Evolutionary conservation across 2,113 vertebrate species (phyloP).

Genomic region (Pimephales promelas): DNA sequence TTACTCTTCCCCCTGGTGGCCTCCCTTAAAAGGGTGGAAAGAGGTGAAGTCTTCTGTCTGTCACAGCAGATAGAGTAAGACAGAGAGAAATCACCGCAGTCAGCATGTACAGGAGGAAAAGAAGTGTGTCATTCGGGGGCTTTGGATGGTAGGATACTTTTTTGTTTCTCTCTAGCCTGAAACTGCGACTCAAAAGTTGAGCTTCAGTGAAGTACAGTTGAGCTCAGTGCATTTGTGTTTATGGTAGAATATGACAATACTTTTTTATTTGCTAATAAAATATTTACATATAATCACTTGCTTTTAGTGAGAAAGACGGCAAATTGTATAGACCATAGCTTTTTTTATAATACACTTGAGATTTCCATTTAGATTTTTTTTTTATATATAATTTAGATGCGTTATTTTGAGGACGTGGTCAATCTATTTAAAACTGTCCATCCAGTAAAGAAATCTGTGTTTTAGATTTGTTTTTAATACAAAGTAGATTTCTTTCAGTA

Average conservation of each 20-base stretch:
- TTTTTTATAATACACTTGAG: background rate
- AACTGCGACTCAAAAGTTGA: background rate
- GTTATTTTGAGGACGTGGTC: background rate
- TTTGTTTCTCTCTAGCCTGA: constrained; percentile 34
- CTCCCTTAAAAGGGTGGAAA: constrained; percentile 20
- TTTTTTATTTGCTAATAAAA: background rate
- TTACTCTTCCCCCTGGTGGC: background rate
- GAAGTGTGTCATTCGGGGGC: constrained; percentile 94
- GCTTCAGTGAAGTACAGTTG: constrained; percentile 2
- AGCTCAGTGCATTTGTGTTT: background rate
- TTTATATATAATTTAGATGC: too few species aligned
- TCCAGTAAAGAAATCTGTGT: background rate
- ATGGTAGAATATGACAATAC: background rate
- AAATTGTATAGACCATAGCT: background rate
- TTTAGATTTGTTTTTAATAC: background rate
- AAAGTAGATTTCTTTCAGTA: too few species aligned
- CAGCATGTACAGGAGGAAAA: constrained; percentile 88
- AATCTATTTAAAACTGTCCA: background rate
- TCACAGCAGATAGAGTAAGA: constrained; percentile 41
- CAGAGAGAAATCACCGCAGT: constrained; percentile 51
- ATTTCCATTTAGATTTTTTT: background rate
- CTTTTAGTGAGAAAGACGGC: background rate
- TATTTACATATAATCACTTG: background rate
- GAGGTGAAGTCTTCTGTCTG: constrained; percentile 24
- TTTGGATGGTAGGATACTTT: constrained; percentile 87